These are phyloP conservation scores for Melikaiella ostensackeni DNA, from an alignment of 2,888 invertebrate genomes.

Conservation along the genomic window DNA sequence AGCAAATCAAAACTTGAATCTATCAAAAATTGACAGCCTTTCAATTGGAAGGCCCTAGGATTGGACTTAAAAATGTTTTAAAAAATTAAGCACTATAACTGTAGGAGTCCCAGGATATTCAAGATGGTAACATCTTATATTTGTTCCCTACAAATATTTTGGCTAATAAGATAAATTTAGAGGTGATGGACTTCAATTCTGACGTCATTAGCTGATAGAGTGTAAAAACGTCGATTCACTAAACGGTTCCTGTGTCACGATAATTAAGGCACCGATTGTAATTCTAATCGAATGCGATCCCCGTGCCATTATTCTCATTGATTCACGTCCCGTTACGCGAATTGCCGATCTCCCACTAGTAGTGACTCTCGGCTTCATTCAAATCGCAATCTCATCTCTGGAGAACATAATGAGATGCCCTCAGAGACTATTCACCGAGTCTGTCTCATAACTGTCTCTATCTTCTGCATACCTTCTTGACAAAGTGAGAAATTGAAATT, in stretches of 20 bases:
- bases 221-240: conserved; percentile 26
- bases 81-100: too few species aligned
- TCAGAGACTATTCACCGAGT: conserved; percentile 21
- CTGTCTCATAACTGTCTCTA: conserved; percentile 28
- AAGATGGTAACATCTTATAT: too few species aligned
- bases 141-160: neutral
- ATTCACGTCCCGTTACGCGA: conserved; percentile 30
- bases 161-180: neutral
- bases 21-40: too few species aligned
- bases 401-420: conserved; percentile 27
- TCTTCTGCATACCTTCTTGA: conserved; percentile 24
- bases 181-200: neutral
- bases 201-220: neutral
- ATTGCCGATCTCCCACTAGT: conserved; percentile 29
- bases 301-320: conserved; percentile 24
- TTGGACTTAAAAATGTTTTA: too few species aligned
- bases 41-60: too few species aligned
- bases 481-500: conserved; percentile 36
- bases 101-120: too few species aligned
- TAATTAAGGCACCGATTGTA: conserved; percentile 54
- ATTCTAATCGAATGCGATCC: conserved; percentile 53
- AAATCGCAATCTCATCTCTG: conserved; percentile 38
- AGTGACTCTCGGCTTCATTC: conserved; percentile 33
- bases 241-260: conserved; percentile 47
- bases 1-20: too few species aligned